These are phyloP conservation scores for Choristoneura fumiferana DNA, from an alignment of 1,140 invertebrate species.

Conservation along the genomic window DNA sequence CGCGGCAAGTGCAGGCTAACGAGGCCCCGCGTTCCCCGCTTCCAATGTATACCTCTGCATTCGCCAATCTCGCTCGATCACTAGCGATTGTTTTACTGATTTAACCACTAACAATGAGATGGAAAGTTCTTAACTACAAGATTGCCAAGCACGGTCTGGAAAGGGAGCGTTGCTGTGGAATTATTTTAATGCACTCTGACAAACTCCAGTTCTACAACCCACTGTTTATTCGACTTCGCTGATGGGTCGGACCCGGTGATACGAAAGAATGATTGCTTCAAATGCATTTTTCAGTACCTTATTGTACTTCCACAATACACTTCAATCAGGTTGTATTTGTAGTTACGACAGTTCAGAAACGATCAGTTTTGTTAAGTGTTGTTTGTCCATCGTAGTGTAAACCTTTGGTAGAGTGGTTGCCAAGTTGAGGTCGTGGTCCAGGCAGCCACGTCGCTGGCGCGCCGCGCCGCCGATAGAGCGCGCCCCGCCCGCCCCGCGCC, in stretches of 20 bases:
- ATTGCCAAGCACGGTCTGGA: slow-evolving; percentile 54
- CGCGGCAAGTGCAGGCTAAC: slow-evolving; percentile 38
- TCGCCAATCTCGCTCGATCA: slow-evolving; percentile 53
- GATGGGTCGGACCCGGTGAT: too few species aligned
- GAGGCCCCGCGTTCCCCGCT: slow-evolving; percentile 18
- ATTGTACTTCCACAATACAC: too few species aligned
- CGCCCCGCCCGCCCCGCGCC: slow-evolving; percentile 35
- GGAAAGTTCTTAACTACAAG: slow-evolving; percentile 68
- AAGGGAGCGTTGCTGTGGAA: too few species aligned
- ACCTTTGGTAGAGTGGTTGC: slow-evolving; percentile 11
- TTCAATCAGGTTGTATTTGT: too few species aligned
- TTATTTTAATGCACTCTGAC: too few species aligned
- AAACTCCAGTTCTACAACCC: too few species aligned
- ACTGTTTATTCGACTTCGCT: too few species aligned
- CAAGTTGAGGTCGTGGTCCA: slow-evolving; percentile 27
- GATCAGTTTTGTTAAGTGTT: too few species aligned
- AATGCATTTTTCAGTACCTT: too few species aligned
- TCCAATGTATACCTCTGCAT: slow-evolving; percentile 23
- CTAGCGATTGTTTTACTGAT: slow-evolving; percentile 66
- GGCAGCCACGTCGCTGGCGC: slow-evolving; percentile 34
- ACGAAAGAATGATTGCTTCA: too few species aligned
- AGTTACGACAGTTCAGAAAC: too few species aligned
- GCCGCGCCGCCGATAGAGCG: slow-evolving; percentile 28
- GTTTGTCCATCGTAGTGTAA: too few species aligned
- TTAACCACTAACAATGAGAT: slow-evolving; percentile 70